These are phyloP conservation scores for Orchesellides sinensis DNA, from an alignment of 2,888 invertebrate genomes.

Conservation along the genomic window DNA sequence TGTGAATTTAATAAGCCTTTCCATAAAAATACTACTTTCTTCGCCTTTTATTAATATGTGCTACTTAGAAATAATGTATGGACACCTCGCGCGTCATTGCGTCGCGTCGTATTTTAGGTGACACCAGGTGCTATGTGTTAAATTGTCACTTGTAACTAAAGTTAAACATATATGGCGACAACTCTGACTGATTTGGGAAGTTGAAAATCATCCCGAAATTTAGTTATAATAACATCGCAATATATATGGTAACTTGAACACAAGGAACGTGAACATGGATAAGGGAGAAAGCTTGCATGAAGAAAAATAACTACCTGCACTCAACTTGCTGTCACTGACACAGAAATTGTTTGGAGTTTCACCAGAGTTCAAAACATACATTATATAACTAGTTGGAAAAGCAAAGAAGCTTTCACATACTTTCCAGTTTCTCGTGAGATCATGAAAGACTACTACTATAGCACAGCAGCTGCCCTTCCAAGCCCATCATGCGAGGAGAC, in stretches of 20 bases:
- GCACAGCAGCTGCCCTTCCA: too few species aligned
- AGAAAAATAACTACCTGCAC: too few species aligned
- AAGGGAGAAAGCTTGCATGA: too few species aligned
- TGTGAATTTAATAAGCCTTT: too few species aligned
- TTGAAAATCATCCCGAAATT: slow-evolving; percentile 45
- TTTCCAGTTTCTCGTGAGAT: not conserved
- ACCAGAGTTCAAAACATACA: too few species aligned
- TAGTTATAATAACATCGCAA: too few species aligned
- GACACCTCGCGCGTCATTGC: slow-evolving; percentile 10
- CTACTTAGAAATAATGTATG: not conserved
- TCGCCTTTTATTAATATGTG: not conserved
- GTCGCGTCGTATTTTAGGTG: slow-evolving; percentile 15
- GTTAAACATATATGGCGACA: not conserved
- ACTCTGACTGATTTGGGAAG: slow-evolving; percentile 10
- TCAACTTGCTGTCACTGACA: too few species aligned
- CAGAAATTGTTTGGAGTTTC: too few species aligned
- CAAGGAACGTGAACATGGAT: too few species aligned
- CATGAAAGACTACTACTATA: too few species aligned
- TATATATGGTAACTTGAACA: too few species aligned
- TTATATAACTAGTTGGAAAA: not conserved
- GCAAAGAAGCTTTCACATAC: slow-evolving; percentile 2
- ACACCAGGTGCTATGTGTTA: slow-evolving; percentile 51
- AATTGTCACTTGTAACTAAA: slow-evolving; percentile 1
- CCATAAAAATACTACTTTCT: too few species aligned
- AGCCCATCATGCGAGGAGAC: slow-evolving; percentile 31